These are phyloP conservation scores for Chymomyza costata DNA, from an alignment of 1,140 invertebrate species.

Conservation along the genomic window DNA sequence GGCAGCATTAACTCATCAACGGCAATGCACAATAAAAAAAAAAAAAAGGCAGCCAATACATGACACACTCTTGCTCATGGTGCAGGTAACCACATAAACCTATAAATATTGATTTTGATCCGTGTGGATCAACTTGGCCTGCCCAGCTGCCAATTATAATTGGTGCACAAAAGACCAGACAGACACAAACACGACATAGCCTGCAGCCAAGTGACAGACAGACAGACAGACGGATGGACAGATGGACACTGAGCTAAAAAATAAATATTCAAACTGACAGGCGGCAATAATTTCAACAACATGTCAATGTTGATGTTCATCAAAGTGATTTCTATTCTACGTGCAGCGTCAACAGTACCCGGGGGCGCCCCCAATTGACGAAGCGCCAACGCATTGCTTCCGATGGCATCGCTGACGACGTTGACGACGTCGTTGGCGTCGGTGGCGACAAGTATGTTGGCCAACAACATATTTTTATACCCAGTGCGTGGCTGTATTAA, in stretches of 20 bases:
- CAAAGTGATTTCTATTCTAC: slow-evolving; percentile 59
- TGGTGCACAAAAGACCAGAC: slow-evolving; percentile 32
- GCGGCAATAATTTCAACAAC: slow-evolving; percentile 66
- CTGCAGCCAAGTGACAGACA: slow-evolving; percentile 7
- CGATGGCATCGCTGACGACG: too few species aligned
- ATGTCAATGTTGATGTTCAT: slow-evolving; percentile 67
- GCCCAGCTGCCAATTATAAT: slow-evolving; percentile 53
- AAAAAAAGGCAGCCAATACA: slow-evolving; percentile 2
- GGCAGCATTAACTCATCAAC: slow-evolving; percentile 62
- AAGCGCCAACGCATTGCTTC: slow-evolving; percentile 56
- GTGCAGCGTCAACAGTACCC: background rate
- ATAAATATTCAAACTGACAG: slow-evolving; percentile 59
- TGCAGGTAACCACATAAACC: background rate
- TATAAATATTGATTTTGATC: slow-evolving; percentile 32
- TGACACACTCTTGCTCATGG: background rate
- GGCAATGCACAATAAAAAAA: slow-evolving; percentile 19
- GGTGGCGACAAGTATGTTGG: slow-evolving; percentile 26
- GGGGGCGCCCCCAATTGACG: slow-evolving; percentile 40
- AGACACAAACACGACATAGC: slow-evolving; percentile 6
- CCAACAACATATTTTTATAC: slow-evolving; percentile 47
- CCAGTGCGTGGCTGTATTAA: slow-evolving; percentile 63
- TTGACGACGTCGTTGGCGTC: slow-evolving; percentile 31
- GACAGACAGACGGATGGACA: slow-evolving; percentile 26
- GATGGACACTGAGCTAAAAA: slow-evolving; percentile 41
- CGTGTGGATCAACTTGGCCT: slow-evolving; percentile 11